These are phyloP conservation scores for Sandelia bainsii DNA, from an alignment of 2,797 vertebrate genomes.

Conservation along the genomic window DNA sequence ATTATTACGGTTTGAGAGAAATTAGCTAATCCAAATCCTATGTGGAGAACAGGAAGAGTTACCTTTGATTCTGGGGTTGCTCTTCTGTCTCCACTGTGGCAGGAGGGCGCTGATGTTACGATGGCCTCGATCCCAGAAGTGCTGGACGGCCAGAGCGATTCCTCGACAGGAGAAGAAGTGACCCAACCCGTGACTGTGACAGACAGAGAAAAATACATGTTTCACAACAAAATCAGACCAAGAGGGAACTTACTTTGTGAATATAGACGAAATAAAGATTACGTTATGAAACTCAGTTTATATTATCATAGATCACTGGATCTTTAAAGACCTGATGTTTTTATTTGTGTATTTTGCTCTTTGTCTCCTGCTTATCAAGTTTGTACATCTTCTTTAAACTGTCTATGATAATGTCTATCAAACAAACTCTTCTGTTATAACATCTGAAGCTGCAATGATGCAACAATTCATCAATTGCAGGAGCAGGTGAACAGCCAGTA, in stretches of 20 bases:
- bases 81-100: conserved; percentile 90
- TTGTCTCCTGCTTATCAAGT: no score
- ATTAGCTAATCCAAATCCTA: background rate
- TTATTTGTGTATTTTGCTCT: no score
- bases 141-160: conserved; percentile 91
- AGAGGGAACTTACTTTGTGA: background rate
- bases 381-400: no score
- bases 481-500: no score
- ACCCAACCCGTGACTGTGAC: conserved; percentile 84
- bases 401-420: no score
- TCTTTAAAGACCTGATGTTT: background rate
- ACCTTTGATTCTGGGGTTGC: conserved; percentile 87
- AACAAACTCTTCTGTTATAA: no score
- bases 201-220: background rate
- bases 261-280: background rate
- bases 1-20: background rate
- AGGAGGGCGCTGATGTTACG: conserved; percentile 87
- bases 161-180: conserved; percentile 92
- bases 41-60: background rate
- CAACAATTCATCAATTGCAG: no score
- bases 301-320: background rate
- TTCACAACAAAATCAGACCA: background rate
- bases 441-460: no score
- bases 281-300: background rate
- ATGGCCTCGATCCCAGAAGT: conserved; percentile 92